Base-by-base conservation (phyloP, 2,113 vertebrate genomes). In the Archilochus colubris region DNA sequence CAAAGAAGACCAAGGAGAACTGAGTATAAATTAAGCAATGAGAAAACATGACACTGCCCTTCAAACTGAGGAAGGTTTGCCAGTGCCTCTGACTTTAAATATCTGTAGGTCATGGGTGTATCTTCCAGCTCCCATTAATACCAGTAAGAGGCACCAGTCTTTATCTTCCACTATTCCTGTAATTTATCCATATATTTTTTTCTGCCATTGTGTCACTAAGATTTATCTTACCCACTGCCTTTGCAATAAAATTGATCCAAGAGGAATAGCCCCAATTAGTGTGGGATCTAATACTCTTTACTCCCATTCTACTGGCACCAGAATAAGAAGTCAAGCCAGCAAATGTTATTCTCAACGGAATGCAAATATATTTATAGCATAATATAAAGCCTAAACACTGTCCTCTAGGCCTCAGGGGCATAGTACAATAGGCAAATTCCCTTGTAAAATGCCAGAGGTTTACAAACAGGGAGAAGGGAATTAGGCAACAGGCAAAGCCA, bases 81-180 rank as follows among this genome's bases (percentile, higher is more conserved):
- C 30, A 19, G 6, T n/a, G 22, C 7, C 28, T 70, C 69, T 55
- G 76, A 23, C 77, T 88, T 79, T 16, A 59, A 91, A 21, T 59
- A 48, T 25, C 36, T 59, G 10, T 59, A 54, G 62, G 54, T 82
- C 23, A 27, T 61, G 53, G 22, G 20, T 30, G 51, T 46, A 51
- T 48, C 25, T 75, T 77, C 66, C 73, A 77, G 14, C 6, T 80
- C 20, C 70, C 59, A 74, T 15, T 19, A 82, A 59, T 38, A 87
- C 59, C 67, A 77, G 28, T 19, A 40, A 53, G 54, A 82, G 10
- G 10, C 53, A 81, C 73, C 23, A 75, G 69, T 74, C 55, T 67
- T 0, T 3, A n/a, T 15, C 48, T 85, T 59, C 59, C 53, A 69
- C 5, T 22, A 14, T 0, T 58, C 13, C 40, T 15, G 2, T 7